A percentile compares a stretch with the other conserved stretches of the same genome.
Conservation (phyloP, 2,888 invertebrate species). For the Habroteleia sp. region DNA sequence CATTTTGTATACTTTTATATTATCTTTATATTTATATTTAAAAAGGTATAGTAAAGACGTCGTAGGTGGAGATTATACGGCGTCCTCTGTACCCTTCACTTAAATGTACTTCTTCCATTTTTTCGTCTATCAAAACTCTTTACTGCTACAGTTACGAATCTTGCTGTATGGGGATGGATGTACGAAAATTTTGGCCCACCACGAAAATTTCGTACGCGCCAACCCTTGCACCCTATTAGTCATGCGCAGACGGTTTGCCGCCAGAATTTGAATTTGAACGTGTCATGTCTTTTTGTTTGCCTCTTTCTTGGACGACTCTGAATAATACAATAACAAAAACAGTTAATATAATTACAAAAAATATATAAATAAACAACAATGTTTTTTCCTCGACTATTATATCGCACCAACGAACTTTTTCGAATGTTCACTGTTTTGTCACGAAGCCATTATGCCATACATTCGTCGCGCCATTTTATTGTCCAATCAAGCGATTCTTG, state of each 20-base stretch:
- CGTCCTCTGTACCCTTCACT: slow-evolving; percentile 58
- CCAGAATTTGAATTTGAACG: slow-evolving; percentile 35
- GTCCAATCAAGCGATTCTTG: slow-evolving; percentile 29
- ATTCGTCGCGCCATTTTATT: slow-evolving; percentile 50
- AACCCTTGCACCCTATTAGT: slow-evolving; percentile 24
- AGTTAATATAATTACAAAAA: slow-evolving; percentile 9
- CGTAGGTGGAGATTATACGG: slow-evolving; percentile 31
- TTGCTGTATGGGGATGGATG: slow-evolving; percentile 59
- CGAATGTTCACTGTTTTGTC: slow-evolving; percentile 52
- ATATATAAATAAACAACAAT: not conserved
- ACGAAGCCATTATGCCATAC: slow-evolving; percentile 55
- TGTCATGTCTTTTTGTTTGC: slow-evolving; percentile 51
- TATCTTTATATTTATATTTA: slow-evolving; percentile 20
- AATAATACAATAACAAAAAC: slow-evolving; percentile 18
- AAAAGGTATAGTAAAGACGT: slow-evolving; percentile 26
- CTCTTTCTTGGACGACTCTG: slow-evolving; percentile 46
- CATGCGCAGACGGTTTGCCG: slow-evolving; percentile 55
- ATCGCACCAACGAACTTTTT: slow-evolving; percentile 38
- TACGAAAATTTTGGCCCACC: slow-evolving; percentile 56
- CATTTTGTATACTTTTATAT: slow-evolving; percentile 57
- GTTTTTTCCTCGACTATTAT: slow-evolving; percentile 37
- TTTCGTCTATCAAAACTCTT: slow-evolving; percentile 66
- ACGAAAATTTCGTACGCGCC: slow-evolving; percentile 47
- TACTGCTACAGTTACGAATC: slow-evolving; percentile 67
- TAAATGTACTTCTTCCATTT: slow-evolving; percentile 65